phyloP scores from a whole-genome alignment of 1,140 invertebrate genomes.

The Bombus breviceps region DNA sequence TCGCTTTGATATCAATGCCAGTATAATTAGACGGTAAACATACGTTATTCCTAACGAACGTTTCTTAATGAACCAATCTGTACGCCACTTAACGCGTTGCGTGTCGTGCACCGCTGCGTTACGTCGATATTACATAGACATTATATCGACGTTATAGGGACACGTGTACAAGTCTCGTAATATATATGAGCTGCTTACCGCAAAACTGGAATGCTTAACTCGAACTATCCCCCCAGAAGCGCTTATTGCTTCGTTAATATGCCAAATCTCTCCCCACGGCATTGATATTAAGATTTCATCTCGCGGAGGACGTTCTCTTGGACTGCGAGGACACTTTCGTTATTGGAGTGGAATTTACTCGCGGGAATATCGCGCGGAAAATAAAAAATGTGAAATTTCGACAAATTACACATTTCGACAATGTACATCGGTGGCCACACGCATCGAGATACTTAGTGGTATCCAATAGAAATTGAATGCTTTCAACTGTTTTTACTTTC shows the following conservation, averaged over 20 bases:
- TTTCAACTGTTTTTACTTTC: not conserved
- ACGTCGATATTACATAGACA: slow-evolving; percentile 39
- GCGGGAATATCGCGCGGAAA: too few species aligned
- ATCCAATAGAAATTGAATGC: too few species aligned
- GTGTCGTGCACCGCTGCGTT: slow-evolving; percentile 55
- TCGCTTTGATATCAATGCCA: not conserved
- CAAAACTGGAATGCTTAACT: slow-evolving; percentile 31
- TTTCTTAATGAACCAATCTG: not conserved
- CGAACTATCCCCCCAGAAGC: slow-evolving; percentile 21
- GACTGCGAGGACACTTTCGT: too few species aligned
- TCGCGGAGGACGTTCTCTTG: not conserved
- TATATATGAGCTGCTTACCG: not conserved
- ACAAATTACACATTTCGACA: too few species aligned
- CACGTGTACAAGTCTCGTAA: not conserved
- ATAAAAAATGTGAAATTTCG: too few species aligned
- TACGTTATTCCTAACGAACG: not conserved
- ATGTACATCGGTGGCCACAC: too few species aligned
- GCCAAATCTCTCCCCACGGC: slow-evolving; percentile 58
- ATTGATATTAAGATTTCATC: slow-evolving; percentile 58
- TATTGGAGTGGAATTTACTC: too few species aligned
- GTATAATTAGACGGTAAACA: not conserved
- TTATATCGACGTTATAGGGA: slow-evolving; percentile 28
- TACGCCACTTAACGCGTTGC: slow-evolving; percentile 55
- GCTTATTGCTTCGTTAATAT: slow-evolving; percentile 57
- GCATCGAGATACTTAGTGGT: too few species aligned